A percentile compares a stretch with the other conserved stretches of the same genome.
Conservation (phyloP, 2,113 vertebrate species). For the Herpetotheres cachinnans region DNA sequence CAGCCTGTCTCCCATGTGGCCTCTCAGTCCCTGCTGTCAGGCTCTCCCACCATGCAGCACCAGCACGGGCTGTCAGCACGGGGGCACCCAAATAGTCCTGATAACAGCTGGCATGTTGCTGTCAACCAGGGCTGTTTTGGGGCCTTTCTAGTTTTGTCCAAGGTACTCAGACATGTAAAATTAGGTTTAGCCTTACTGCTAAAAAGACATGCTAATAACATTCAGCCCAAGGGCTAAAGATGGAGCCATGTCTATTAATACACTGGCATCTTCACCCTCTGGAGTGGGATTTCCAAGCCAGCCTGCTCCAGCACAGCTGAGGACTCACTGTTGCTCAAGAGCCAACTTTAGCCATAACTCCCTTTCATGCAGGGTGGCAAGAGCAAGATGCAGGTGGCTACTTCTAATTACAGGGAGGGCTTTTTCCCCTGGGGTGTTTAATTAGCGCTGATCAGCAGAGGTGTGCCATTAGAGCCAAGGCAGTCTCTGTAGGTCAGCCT, state of each 20-base stretch:
- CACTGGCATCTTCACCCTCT: not conserved
- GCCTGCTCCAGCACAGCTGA: not conserved
- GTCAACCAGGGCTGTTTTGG: not conserved
- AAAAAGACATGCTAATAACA: not conserved
- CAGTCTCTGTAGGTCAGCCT: not conserved
- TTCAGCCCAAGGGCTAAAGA: not conserved
- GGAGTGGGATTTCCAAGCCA: not conserved
- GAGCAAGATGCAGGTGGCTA: not conserved
- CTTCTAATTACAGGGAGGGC: not conserved
- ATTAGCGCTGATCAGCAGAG: not conserved
- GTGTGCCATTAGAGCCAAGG: not conserved
- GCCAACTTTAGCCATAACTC: not conserved
- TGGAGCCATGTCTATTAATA: not conserved
- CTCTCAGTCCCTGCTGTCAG: not conserved
- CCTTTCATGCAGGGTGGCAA: not conserved
- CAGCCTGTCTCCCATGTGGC: no score
- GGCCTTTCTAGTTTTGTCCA: not conserved
- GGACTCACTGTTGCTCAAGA: not conserved
- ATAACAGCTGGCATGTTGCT: not conserved
- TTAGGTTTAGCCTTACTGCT: not conserved
- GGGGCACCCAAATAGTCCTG: not conserved
- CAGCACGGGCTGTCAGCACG: fast-evolving
- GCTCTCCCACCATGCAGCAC: not conserved
- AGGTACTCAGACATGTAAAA: not conserved
- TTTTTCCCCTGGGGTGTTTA: not conserved